Evolutionary conservation across 2,888 invertebrate species (phyloP).

Genomic region (Hirtodrosophila cameraria): DNA sequence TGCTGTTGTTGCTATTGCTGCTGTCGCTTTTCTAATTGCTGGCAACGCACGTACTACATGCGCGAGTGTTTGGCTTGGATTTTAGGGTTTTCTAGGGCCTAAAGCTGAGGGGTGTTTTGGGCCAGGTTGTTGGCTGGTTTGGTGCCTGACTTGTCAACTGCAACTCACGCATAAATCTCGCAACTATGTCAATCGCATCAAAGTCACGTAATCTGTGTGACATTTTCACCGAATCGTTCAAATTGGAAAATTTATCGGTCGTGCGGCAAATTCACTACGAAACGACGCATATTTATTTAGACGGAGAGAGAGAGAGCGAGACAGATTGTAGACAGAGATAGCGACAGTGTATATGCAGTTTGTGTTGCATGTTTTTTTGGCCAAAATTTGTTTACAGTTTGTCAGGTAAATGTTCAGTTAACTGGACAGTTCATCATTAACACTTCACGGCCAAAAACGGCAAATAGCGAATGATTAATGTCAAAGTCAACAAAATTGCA

Average conservation of each 20-base stretch:
- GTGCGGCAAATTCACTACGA: slow-evolving; percentile 41
- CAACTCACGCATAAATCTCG: slow-evolving; percentile 77
- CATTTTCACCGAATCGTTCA: slow-evolving; percentile 80
- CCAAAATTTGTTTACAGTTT: slow-evolving; percentile 24
- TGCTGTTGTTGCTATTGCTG: slow-evolving; percentile 5
- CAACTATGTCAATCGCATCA: slow-evolving; percentile 80
- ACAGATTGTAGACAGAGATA: no score
- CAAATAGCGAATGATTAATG: slow-evolving; percentile 66
- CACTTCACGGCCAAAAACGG: slow-evolving; percentile 64
- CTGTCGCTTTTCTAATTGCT: slow-evolving; percentile 68
- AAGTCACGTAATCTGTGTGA: slow-evolving; percentile 80
- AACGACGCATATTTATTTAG: slow-evolving; percentile 38
- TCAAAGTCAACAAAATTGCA: slow-evolving; percentile 62
- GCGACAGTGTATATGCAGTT: slow-evolving; percentile 21
- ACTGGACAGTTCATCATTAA: slow-evolving; percentile 49
- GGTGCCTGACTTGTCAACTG: no score
- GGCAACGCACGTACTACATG: slow-evolving; percentile 67
- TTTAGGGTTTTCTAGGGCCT: slow-evolving; percentile 11
- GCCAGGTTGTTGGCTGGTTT: slow-evolving; percentile 36
- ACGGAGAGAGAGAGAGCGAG: no score
- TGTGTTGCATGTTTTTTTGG: slow-evolving; percentile 2
- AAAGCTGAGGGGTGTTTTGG: slow-evolving; percentile 2
- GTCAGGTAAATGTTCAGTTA: slow-evolving; percentile 20
- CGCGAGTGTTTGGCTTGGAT: slow-evolving; percentile 12
- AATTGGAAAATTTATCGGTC: slow-evolving; percentile 73